Conservation (phyloP, 2,888 invertebrate species). For the Toxonevra muliebris region DNA sequence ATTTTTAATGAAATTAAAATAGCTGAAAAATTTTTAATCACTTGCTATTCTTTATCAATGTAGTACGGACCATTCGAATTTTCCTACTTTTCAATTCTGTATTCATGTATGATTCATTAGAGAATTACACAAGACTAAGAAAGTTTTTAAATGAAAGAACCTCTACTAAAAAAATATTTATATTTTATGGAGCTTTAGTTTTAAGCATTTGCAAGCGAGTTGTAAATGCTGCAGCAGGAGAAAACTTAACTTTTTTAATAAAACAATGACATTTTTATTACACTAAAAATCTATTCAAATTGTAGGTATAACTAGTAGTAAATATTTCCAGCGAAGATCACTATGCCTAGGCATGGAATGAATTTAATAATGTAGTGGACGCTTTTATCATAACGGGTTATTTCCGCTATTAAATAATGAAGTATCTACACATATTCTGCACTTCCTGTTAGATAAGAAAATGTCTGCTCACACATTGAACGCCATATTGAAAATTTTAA, state of each 20-base stretch:
- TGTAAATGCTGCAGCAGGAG: no score
- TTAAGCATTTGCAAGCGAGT: neutral
- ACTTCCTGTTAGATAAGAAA: constrained; percentile 4
- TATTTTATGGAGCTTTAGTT: neutral
- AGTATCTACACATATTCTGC: neutral
- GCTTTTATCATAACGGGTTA: no score
- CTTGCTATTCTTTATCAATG: no score
- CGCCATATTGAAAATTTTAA: constrained; percentile 11
- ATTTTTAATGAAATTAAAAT: no score
- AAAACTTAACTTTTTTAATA: no score
- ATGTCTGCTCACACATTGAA: neutral
- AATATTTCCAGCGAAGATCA: no score
- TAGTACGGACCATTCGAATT: neutral
- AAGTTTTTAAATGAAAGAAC: neutral
- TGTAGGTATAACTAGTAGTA: neutral
- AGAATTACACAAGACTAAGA: neutral
- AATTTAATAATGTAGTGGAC: no score
- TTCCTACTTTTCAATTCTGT: neutral
- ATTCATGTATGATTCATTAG: neutral
- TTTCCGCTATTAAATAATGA: no score
- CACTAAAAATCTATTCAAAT: no score
- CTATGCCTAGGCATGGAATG: no score
- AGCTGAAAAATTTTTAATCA: no score
- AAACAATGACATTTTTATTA: no score
- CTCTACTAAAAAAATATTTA: neutral